Evolutionary conservation across 2,888 invertebrate genomes (phyloP), one percentile per base, ranked within the genome.

Genomic region (Agrypnus murinus): DNA sequence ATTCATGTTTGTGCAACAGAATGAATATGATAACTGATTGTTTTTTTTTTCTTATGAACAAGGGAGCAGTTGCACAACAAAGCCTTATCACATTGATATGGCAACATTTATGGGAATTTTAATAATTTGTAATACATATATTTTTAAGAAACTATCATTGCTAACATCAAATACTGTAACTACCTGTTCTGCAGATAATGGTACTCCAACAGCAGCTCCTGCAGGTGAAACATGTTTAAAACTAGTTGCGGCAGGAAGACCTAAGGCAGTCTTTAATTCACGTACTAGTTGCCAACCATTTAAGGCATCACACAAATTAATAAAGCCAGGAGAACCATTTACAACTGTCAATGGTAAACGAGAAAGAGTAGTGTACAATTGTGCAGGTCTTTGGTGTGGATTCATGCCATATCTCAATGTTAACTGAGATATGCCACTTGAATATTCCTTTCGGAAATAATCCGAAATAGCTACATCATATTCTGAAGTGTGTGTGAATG

Each of bases 221-320:
- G 99, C 98, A 0, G 99, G 99, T 25, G 98, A 98, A 5, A 99
- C 98, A 84, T 99, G 99, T 83, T 99, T 99, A 86, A 99, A 99
- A 67, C 98, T 98, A 0, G 97, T 92, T 0, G 98, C 97, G 0
- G 99, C 98, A 0, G 98, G 96, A 31, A 97, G 84, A 3, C 90
- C 89, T 6, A 97, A 85, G 0, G 95, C 94, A 48, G 87, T 86
- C 80, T 92, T 93, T 70, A 99, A 86, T 82, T 99, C 99, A 72
- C 90, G 90, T 0, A 99, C 99, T 68, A 99, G 87, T 83, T 99
- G 99, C 94, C 97, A 99, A 0, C 95, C 98, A 84, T 99, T 99
- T 0, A 99, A 87, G 0, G 98, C 98, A 85, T 99, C 99, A 80
- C 97, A 97, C 2, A 99, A 89, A 86, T 99, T 99, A 78, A 99